Evolutionary conservation across 2,113 vertebrate species (phyloP).

Genomic region (Melanocharis versteri): DNA sequence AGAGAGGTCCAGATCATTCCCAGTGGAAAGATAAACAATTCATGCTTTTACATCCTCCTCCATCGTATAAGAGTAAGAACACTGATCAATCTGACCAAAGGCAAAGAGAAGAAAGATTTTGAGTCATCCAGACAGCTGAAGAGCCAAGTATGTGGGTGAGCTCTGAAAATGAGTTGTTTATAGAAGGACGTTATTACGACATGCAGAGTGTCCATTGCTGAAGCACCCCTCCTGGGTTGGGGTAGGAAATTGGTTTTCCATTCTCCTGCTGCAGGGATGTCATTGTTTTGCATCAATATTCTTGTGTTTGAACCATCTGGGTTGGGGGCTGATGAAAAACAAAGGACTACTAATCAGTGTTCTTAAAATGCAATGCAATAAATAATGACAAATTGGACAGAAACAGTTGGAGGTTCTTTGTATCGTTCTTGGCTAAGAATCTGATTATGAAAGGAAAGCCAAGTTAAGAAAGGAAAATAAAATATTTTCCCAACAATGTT

Average conservation of each 20-base stretch:
- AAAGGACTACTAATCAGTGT: background rate
- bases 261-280: background rate
- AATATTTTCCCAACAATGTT: background rate
- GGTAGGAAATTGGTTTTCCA: constrained; percentile 6
- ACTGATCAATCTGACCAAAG: background rate
- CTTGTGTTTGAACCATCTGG: background rate
- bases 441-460: background rate
- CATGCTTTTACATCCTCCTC: rapidly evolving
- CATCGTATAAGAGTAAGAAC: background rate
- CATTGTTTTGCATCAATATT: background rate
- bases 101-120: background rate
- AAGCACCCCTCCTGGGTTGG: background rate
- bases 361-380: constrained; percentile 15
- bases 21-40: background rate
- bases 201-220: background rate
- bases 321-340: background rate
- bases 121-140: background rate
- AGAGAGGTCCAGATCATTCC: background rate
- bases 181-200: background rate
- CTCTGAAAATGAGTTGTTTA: background rate
- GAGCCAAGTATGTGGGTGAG: background rate
- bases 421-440: background rate
- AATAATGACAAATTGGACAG: constrained; percentile 14
- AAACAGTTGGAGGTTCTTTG: background rate
- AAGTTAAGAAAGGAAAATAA: constrained; percentile 30